Conservation (phyloP, 2,113 vertebrate species). For the Rhipidura dahli region DNA sequence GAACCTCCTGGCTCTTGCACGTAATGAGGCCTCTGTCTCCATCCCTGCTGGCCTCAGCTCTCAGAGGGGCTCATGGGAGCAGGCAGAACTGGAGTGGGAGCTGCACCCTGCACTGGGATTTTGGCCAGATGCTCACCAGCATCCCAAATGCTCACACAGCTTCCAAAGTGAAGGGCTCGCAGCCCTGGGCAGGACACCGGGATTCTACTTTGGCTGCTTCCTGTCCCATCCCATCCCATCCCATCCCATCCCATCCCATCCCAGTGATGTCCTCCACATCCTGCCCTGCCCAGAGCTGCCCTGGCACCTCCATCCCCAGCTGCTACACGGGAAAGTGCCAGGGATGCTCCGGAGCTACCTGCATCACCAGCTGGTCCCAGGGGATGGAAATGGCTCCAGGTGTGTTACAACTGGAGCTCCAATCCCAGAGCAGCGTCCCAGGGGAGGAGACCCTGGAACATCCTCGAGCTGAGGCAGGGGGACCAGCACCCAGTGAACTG, state of each 20-base stretch:
- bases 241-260: background rate
- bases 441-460: background rate
- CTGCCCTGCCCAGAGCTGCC: background rate
- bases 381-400: fast-evolving
- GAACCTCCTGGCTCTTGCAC: fast-evolving
- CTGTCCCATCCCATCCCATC: background rate
- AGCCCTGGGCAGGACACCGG: background rate
- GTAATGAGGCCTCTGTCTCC: fast-evolving
- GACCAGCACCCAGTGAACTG: background rate
- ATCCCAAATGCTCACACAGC: background rate
- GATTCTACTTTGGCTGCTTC: background rate
- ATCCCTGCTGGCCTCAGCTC: background rate
- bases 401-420: background rate
- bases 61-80: background rate
- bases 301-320: background rate
- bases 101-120: background rate
- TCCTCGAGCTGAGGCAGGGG: fast-evolving
- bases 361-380: fast-evolving
- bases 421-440: fast-evolving
- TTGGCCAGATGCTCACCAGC: background rate
- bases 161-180: background rate
- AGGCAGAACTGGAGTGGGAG: background rate
- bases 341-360: background rate
- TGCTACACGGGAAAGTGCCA: fast-evolving
- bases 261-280: fast-evolving